Conservation (phyloP, 2,797 vertebrate genomes). For the Geotrypetes seraphini region DNA sequence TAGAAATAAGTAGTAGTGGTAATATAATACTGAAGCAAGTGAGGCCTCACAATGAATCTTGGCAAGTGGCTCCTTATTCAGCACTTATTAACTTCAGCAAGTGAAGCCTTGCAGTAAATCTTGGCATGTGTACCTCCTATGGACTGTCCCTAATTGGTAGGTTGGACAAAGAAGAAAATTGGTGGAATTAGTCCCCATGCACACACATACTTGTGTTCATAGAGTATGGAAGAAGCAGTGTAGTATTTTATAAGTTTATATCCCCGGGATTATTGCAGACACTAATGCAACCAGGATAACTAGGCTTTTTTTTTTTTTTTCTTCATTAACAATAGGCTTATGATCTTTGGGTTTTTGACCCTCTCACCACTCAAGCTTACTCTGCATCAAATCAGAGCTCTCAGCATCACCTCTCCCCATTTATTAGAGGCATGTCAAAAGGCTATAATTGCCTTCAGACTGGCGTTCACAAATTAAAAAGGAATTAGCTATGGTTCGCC, state of each 20-base stretch:
- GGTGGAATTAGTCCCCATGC: too few species aligned
- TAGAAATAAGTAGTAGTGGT: too few species aligned
- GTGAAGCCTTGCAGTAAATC: too few species aligned
- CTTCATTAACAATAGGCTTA: not conserved
- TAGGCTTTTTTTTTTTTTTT: too few species aligned
- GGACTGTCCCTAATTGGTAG: too few species aligned
- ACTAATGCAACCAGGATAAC: too few species aligned
- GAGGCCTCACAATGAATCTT: too few species aligned
- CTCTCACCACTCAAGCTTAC: not conserved
- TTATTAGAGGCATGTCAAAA: not conserved
- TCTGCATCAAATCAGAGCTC: not conserved
- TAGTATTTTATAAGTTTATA: constrained; percentile 42
- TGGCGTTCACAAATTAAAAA: fast-evolving
- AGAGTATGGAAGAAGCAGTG: constrained; percentile 33
- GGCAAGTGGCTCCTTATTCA: too few species aligned
- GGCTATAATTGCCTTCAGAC: not conserved
- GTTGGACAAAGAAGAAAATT: too few species aligned
- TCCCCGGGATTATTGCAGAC: constrained; percentile 3
- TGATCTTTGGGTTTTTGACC: constrained; percentile 1
- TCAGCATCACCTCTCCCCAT: fast-evolving
- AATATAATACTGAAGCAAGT: too few species aligned
- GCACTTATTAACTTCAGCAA: too few species aligned
- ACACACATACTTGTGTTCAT: constrained; percentile 10
- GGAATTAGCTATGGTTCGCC: not conserved
- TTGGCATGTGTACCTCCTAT: too few species aligned